These are phyloP conservation scores for Microplitis manilae DNA, from an alignment of 2,888 invertebrate species.

Conservation along the genomic window DNA sequence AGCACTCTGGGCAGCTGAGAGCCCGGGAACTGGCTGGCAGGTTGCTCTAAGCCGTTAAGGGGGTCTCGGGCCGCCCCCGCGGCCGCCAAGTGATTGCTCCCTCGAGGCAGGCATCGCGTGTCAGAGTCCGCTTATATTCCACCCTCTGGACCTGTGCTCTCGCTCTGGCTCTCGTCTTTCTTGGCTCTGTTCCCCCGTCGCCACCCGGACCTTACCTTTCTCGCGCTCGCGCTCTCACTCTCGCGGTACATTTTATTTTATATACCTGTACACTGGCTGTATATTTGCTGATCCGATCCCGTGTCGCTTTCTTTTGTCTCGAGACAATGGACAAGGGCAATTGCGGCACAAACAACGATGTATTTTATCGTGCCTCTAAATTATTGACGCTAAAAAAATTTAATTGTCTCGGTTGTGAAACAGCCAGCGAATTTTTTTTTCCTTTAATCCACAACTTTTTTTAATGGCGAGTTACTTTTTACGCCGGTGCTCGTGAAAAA, in stretches of 20 bases:
- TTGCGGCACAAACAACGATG: not conserved
- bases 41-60: slow-evolving; percentile 39
- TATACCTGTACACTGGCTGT: not conserved
- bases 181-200: slow-evolving; percentile 9
- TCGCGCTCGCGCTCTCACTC: slow-evolving; percentile 35
- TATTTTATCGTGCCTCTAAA: slow-evolving; percentile 8
- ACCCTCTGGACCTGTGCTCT: slow-evolving; percentile 53
- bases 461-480: no score
- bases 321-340: not conserved
- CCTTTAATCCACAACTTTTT: no score
- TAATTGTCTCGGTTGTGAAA: not conserved
- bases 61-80: slow-evolving; percentile 67
- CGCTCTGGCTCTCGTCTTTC: slow-evolving; percentile 48
- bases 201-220: slow-evolving; percentile 39
- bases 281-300: slow-evolving; percentile 31
- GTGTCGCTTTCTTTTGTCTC: slow-evolving; percentile 13
- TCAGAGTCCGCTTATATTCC: slow-evolving; percentile 69
- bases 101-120: slow-evolving; percentile 70
- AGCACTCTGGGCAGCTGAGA: slow-evolving; percentile 31
- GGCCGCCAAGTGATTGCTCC: slow-evolving; percentile 69
- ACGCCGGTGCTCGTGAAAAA: slow-evolving; percentile 44
- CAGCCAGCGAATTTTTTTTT: no score
- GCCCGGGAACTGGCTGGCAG: slow-evolving; percentile 45
- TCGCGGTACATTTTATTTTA: slow-evolving; percentile 41
- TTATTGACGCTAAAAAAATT: not conserved